Evolutionary conservation across 2,888 invertebrate species (phyloP).

Genomic region (Epinotia brunnichana): DNA sequence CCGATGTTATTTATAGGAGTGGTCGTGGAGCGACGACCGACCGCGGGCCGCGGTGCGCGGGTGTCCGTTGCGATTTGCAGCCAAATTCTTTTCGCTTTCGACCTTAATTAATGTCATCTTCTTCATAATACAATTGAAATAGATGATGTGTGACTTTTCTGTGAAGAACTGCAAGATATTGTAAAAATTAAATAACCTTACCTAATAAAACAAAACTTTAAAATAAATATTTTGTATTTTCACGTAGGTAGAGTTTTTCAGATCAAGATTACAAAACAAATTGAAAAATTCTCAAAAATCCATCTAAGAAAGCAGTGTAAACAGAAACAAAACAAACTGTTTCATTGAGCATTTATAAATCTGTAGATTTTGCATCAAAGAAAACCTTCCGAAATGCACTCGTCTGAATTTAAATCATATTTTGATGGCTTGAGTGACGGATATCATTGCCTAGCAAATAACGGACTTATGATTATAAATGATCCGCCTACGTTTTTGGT

Average conservation of each 20-base stretch:
- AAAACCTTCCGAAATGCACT: constrained; percentile 30
- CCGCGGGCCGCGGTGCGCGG: constrained; percentile 30
- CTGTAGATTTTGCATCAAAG: background rate
- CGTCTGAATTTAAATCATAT: constrained; percentile 41
- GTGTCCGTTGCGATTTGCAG: constrained; percentile 37
- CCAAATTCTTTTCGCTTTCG: constrained; percentile 46
- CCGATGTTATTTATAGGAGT: constrained; percentile 48
- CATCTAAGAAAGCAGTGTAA: too few species aligned
- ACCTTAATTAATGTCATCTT: constrained; percentile 48
- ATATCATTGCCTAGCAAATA: constrained; percentile 40
- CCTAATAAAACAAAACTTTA: background rate
- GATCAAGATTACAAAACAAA: background rate
- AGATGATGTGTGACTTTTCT: background rate
- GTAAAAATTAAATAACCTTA: background rate
- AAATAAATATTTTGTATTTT: background rate
- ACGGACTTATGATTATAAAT: constrained; percentile 41
- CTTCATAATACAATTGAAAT: background rate
- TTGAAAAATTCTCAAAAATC: too few species aligned
- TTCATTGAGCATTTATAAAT: background rate
- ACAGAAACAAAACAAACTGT: background rate
- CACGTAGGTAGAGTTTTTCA: background rate
- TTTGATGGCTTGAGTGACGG: constrained; percentile 40
- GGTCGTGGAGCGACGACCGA: constrained; percentile 45
- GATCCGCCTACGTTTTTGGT: constrained; percentile 27
- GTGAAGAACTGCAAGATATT: background rate